A percentile compares a stretch with the other conserved stretches of the same genome.
Evolutionary conservation across 2,113 vertebrate genomes (phyloP).

Genomic region (Capreolus pygargus): DNA sequence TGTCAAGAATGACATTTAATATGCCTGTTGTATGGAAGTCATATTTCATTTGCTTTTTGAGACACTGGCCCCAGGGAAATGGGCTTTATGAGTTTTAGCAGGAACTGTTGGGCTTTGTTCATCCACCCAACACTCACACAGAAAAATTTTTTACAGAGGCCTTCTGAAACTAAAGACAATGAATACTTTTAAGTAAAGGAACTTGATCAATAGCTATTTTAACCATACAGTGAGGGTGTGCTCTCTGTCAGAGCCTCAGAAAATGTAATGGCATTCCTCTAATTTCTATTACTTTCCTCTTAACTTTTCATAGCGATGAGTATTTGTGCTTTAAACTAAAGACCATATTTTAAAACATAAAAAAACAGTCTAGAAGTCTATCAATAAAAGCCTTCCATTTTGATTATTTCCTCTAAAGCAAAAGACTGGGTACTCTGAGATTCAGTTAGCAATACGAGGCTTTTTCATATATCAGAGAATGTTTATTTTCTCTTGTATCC

Average conservation of each 20-base stretch:
- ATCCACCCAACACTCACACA: background rate
- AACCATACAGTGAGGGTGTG: background rate
- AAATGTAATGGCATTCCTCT: background rate
- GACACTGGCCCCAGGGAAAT: background rate
- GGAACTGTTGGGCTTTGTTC: background rate
- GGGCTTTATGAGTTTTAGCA: background rate
- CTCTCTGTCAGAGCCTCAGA: background rate
- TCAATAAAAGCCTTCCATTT: background rate
- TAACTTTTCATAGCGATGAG: background rate
- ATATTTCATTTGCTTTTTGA: constrained; percentile 49
- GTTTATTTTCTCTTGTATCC: background rate
- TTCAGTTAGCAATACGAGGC: background rate
- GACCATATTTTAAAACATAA: background rate
- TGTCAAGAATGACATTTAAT: constrained; percentile 41
- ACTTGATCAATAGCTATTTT: background rate
- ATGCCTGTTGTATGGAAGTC: constrained; percentile 3
- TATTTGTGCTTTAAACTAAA: background rate
- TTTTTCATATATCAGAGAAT: background rate
- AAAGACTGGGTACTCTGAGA: background rate
- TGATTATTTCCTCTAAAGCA: background rate
- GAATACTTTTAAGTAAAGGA: background rate
- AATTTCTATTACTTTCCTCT: background rate
- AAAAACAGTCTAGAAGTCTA: background rate
- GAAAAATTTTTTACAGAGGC: background rate
- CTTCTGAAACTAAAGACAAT: background rate